A percentile compares a stretch with the other conserved stretches of the same genome.
Evolutionary conservation across 2,113 vertebrate species (phyloP).

Genomic region (Cyprinodon tularosa): DNA sequence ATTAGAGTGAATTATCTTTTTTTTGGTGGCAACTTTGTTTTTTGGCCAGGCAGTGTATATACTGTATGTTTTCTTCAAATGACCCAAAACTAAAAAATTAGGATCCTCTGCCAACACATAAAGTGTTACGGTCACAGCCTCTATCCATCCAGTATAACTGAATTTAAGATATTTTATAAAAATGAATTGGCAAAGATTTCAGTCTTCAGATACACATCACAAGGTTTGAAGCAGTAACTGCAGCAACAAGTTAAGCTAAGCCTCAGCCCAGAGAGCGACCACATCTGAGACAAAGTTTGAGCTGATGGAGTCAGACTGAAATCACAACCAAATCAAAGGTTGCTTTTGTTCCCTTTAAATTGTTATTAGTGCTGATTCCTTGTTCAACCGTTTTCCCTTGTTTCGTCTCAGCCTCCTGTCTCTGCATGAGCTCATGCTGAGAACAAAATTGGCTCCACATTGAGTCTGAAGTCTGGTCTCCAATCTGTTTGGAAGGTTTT

Average conservation of each 20-base stretch:
- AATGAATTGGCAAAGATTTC: not conserved
- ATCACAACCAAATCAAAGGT: not conserved
- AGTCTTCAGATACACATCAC: not conserved
- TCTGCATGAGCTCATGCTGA: not conserved
- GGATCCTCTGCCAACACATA: no score
- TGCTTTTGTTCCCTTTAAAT: not conserved
- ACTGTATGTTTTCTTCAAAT: no score
- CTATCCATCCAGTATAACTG: no score
- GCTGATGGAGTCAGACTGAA: not conserved
- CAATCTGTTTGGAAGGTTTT: not conserved
- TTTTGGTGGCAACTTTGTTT: no score
- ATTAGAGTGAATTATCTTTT: no score
- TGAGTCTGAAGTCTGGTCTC: not conserved
- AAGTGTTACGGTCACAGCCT: no score
- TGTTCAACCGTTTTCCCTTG: not conserved
- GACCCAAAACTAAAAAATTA: no score
- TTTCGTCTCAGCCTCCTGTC: not conserved
- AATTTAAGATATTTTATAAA: not conserved
- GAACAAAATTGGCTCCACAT: slow-evolving; percentile 1
- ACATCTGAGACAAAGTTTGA: not conserved
- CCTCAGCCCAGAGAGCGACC: no score
- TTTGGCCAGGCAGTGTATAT: no score
- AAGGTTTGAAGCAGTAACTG: not conserved
- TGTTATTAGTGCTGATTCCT: not conserved
- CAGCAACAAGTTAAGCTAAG: not conserved